These are phyloP conservation scores for Emberiza fucata DNA, from an alignment of 2,113 vertebrate genomes.

Conservation along the genomic window DNA sequence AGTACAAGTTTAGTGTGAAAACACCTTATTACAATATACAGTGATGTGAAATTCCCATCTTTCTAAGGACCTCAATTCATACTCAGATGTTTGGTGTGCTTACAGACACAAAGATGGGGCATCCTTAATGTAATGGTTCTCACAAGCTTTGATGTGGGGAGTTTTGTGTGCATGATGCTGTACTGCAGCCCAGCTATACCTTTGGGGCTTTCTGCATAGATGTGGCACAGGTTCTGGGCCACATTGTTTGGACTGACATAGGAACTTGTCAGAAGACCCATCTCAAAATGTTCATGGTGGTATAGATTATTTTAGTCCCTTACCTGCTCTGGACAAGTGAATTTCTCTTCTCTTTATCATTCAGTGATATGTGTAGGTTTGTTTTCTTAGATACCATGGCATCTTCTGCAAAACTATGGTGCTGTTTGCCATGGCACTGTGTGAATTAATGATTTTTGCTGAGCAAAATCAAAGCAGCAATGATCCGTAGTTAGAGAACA, in stretches of 20 bases:
- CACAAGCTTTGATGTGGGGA: neutral
- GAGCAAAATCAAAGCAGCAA: neutral
- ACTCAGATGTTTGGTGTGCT: neutral
- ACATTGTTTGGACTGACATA: rapidly evolving
- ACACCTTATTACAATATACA: neutral
- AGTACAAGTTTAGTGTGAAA: neutral
- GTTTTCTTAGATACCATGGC: neutral
- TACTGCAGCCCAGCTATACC: neutral
- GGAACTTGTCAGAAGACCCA: neutral
- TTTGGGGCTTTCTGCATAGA: neutral
- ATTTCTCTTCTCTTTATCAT: neutral
- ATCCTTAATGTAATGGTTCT: neutral
- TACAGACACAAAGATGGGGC: neutral
- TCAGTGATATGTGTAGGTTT: neutral
- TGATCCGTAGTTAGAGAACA: neutral
- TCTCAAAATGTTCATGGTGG: neutral
- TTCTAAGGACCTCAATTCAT: neutral
- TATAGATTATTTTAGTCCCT: neutral
- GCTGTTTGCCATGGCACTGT: neutral
- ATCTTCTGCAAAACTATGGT: neutral
- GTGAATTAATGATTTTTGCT: neutral
- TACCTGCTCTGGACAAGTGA: neutral
- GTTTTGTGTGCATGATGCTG: neutral
- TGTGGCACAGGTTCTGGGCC: neutral
- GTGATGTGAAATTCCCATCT: neutral